A percentile compares a stretch with the other conserved stretches of the same genome.
These are phyloP conservation scores for Leptarthrus brevirostris DNA, from an alignment of 2,888 invertebrate species.

Conservation along the genomic window DNA sequence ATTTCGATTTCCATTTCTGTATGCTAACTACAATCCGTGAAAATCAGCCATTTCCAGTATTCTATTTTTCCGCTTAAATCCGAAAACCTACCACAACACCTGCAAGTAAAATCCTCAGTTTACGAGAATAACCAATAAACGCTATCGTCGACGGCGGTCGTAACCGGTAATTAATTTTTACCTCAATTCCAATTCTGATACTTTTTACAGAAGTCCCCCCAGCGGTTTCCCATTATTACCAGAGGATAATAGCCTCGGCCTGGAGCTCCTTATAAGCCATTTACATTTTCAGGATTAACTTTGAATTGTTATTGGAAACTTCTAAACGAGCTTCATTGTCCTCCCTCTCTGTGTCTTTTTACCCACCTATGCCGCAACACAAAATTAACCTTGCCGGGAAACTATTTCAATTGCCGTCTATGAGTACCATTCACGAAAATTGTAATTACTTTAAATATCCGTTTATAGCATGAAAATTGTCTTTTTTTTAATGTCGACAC, in stretches of 20 bases:
- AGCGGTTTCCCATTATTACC: conserved; percentile 9
- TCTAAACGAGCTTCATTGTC: conserved; percentile 25
- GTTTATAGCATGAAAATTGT: conserved; percentile 4
- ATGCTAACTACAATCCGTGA: too few species aligned
- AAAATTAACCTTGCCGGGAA: conserved; percentile 18
- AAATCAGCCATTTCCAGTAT: too few species aligned
- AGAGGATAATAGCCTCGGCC: neutral
- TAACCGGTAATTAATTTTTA: conserved; percentile 36
- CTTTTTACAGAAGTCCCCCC: conserved; percentile 15
- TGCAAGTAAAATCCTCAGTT: neutral
- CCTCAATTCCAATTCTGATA: conserved; percentile 2
- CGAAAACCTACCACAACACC: too few species aligned
- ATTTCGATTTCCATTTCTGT: too few species aligned
- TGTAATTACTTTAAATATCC: conserved; percentile 18
- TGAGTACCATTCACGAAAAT: conserved; percentile 12
- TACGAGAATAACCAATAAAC: conserved; percentile 6
- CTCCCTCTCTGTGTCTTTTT: neutral
- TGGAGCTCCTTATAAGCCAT: neutral
- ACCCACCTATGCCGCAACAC: too few species aligned
- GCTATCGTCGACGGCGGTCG: neutral
- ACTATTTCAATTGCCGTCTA: conserved; percentile 18
- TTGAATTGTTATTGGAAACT: conserved; percentile 37
- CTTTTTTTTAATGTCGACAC: neutral
- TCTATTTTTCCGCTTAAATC: too few species aligned
- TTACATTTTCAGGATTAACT: conserved; percentile 6